Evolutionary conservation across 2,888 invertebrate genomes (phyloP), one percentile per base, ranked within the genome.

Genomic region (Drosophila meridionalis): DNA sequence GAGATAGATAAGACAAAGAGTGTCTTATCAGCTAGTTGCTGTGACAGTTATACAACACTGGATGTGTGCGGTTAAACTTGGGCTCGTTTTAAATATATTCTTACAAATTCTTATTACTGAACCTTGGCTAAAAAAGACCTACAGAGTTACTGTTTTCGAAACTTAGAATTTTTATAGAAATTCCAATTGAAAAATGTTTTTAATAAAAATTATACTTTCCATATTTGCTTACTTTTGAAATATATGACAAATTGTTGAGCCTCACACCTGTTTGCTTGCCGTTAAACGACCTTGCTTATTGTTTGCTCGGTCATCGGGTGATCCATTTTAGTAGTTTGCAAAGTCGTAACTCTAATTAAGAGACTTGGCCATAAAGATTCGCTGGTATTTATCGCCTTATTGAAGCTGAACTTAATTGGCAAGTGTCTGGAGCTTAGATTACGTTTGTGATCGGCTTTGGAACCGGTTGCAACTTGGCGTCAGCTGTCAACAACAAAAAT

Each of bases 341-440:
- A 69, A 76, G 71, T 76, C 75, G 61, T 38, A 57, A 60, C 53
- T 69, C 69, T 58, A 83, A 74, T 78, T 55, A 78, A 65, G 62
- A 38, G 62, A 73, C 30, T 61, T 70, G 42, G n/a, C 81, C 84
- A 86, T 75, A 81, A 71, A 11, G 62, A 56, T 70, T 43, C 50
- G 65, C 42, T 28, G 48, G 30, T 53, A 53, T 38, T 48, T 61
- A 58, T 59, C 43, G 62, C 48, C 52, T 26, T 47, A 9, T 26
- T 32, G 6, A 2, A 9, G 20, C 30, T 36, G 63, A 63, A 38
- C 57, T 70, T 81, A 83, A 79, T 85, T 82, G 85, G 66, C 80
- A 59, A 68, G 58, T 59, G 69, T 65, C 58, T 65, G 36, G 58
- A 72, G 88, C 70, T 80, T 77, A 69, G 76, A 80, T 85, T 71